Evolutionary conservation across 1,140 invertebrate species (phyloP).

Genomic region (Bombus waltoni): DNA sequence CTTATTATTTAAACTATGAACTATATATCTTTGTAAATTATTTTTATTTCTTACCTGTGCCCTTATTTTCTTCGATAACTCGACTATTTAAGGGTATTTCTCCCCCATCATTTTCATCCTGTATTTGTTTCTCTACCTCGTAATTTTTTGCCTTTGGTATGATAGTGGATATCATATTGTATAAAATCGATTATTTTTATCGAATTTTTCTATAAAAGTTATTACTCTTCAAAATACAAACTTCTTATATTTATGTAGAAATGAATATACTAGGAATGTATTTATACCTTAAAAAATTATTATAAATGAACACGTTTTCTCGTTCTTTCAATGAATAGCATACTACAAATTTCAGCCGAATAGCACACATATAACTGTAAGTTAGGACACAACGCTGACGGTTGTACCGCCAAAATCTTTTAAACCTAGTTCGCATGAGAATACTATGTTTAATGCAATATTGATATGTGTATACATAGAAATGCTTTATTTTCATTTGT

Average conservation of each 20-base stretch:
- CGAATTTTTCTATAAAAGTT: neutral
- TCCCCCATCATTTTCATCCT: conserved; percentile 6
- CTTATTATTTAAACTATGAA: neutral
- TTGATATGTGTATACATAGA: neutral
- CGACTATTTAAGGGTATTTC: conserved; percentile 3
- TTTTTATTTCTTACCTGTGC: neutral
- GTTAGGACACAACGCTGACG: neutral
- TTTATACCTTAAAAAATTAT: conserved; percentile 11
- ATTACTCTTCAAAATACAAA: neutral
- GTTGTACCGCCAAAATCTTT: conserved; percentile 43
- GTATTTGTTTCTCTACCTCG: conserved; percentile 13
- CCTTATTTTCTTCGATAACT: neutral
- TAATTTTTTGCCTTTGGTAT: conserved; percentile 14
- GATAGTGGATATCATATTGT: conserved; percentile 35
- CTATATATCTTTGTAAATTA: neutral
- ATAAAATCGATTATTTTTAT: conserved; percentile 10
- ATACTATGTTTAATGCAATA: neutral
- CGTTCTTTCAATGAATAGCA: neutral
- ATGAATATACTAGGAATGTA: conserved; percentile 18
- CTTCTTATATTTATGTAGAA: neutral
- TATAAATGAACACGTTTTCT: conserved; percentile 20
- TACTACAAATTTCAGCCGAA: neutral
- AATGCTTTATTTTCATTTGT: neutral
- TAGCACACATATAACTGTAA: neutral
- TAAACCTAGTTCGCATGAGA: conserved; percentile 25